phyloP scores from a whole-genome alignment of 1,140 invertebrate genomes.

The Brachionus angularis region DNA sequence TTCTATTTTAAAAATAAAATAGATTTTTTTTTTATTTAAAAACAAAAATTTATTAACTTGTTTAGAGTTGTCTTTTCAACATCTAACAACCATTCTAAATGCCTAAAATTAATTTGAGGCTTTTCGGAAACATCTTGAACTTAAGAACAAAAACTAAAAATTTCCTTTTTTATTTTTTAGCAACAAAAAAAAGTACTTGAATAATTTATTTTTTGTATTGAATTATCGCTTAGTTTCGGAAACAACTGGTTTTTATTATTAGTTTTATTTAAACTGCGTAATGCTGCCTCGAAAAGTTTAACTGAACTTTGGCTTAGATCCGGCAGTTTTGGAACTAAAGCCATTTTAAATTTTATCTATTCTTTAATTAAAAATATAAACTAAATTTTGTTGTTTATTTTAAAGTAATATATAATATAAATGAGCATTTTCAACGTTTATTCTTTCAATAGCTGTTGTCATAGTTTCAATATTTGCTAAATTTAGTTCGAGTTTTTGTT shows the following conservation, averaged over 20 bases:
- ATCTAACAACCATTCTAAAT: slow-evolving; percentile 29
- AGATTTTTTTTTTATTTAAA: background rate
- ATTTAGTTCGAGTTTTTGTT: too few relatives aligned
- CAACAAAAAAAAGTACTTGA: background rate
- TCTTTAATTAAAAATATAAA: too few relatives aligned
- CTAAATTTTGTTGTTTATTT: too few relatives aligned
- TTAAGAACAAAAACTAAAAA: background rate
- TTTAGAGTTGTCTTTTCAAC: background rate
- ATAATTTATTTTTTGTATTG: slow-evolving; percentile 20
- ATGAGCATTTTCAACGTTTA: too few relatives aligned
- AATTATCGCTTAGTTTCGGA: background rate
- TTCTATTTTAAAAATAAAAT: slow-evolving; percentile 15
- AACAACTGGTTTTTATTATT: slow-evolving; percentile 22
- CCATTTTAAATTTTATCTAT: background rate
- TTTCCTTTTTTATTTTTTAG: background rate
- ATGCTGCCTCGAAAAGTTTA: background rate
- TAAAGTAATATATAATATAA: too few relatives aligned
- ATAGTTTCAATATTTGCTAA: too few relatives aligned
- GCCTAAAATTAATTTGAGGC: slow-evolving; percentile 10
- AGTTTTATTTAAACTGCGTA: background rate
- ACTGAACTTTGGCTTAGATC: background rate
- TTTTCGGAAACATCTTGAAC: background rate
- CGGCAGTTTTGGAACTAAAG: background rate
- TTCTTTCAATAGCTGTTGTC: too few relatives aligned
- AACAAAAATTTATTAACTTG: background rate